Percentiles rank a stretch among this genome's conserved stretches.
Evolutionary conservation across 2,888 invertebrate genomes (phyloP).

Genomic region (Megastigmus dorsalis): DNA sequence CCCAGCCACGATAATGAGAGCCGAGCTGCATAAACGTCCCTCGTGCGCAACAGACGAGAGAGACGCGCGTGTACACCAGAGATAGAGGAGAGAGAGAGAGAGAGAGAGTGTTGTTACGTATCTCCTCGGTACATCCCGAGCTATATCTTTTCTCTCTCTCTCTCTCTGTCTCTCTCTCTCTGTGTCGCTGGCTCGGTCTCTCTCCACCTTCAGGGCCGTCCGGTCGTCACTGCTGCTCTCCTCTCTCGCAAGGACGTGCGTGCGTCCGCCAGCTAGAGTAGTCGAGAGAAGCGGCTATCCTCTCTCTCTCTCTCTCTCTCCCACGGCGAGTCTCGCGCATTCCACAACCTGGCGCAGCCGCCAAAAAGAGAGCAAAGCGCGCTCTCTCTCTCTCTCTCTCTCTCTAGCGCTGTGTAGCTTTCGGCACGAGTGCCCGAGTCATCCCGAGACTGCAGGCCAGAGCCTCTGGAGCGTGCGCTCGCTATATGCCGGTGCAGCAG

Average conservation of each 20-base stretch:
- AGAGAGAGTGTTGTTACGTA: constrained; percentile 41
- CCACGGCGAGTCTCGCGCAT: constrained; percentile 21
- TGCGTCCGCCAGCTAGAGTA: no score
- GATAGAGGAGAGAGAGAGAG: neutral
- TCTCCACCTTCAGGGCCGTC: constrained; percentile 52
- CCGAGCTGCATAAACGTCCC: constrained; percentile 12
- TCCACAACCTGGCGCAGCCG: constrained; percentile 19
- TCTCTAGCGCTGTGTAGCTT: no score
- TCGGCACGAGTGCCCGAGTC: no score
- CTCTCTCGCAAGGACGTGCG: constrained; percentile 27
- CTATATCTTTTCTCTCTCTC: neutral
- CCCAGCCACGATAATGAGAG: constrained; percentile 36
- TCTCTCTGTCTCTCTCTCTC: neutral
- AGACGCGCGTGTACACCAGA: neutral
- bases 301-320: constrained; percentile 2
- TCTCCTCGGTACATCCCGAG: constrained; percentile 30
- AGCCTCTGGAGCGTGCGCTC: no score
- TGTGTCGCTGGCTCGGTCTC: constrained; percentile 48
- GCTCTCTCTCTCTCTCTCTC: neutral
- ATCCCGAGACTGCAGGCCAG: no score
- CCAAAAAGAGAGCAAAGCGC: constrained; percentile 42
- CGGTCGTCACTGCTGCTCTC: constrained; percentile 40
- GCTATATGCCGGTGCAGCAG: neutral
- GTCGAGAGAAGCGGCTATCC: no score
- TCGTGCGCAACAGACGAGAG: neutral